Evolutionary conservation across 1,140 invertebrate genomes (phyloP).

Genomic region (Popillia japonica): DNA sequence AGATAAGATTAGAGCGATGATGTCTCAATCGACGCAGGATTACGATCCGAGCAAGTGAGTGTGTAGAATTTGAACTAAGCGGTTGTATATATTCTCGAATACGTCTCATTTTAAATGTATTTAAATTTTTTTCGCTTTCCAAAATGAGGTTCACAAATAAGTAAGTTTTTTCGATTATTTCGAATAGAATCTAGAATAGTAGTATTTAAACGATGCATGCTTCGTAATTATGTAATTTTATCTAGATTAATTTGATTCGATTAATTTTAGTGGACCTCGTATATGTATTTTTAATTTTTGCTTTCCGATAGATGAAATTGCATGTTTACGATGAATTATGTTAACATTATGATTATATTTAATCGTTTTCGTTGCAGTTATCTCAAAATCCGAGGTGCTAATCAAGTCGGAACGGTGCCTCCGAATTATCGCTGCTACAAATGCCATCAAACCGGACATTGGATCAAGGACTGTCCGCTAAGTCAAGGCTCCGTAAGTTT

Average conservation of each 20-base stretch:
- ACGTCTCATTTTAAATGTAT: not conserved
- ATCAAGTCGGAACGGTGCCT: constrained; percentile 88
- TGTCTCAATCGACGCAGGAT: constrained; percentile 93
- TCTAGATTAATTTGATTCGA: not conserved
- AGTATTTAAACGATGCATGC: not conserved
- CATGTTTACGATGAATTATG: not conserved
- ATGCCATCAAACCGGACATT: constrained; percentile 92
- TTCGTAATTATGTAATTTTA: not conserved
- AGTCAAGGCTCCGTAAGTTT: constrained; percentile 67
- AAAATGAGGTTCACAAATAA: constrained; percentile 16
- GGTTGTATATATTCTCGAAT: constrained; percentile 10
- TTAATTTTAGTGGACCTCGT: not conserved
- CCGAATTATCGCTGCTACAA: constrained; percentile 90
- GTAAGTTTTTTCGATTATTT: constrained; percentile 17
- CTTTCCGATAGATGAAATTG: not conserved
- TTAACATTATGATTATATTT: no score
- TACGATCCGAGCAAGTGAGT: constrained; percentile 96
- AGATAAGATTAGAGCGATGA: constrained; percentile 97
- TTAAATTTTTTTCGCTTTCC: constrained; percentile 13
- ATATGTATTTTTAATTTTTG: not conserved
- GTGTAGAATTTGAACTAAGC: no score
- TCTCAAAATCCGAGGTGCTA: constrained; percentile 83
- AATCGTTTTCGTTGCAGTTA: constrained; percentile 73
- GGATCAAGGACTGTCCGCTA: constrained; percentile 93
- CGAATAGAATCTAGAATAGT: no score